Evolutionary conservation across 1,140 invertebrate genomes (phyloP), one percentile per base, ranked within the genome.

Genomic region (Whitmania pigra): DNA sequence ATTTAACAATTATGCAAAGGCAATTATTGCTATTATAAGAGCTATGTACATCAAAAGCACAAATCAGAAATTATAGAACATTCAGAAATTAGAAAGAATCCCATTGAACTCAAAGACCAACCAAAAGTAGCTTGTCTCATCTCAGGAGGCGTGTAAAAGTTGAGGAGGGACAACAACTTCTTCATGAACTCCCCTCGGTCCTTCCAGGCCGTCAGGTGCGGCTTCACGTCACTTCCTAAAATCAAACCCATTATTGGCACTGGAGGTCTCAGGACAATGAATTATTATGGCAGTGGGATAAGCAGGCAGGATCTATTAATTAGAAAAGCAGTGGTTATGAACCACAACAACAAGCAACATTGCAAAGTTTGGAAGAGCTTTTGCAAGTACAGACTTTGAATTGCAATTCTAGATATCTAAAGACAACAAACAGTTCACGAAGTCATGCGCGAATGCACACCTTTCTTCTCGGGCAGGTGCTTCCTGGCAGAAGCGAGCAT

Each of bases 141-240:
- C 74, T 94, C 90, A 0, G 88, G 86, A n/a, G 91, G 89, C 78
- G 91, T 92, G 78, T 91, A 94, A 7, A 91, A 90, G 80, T 94
- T 94, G 0, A 94, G 85, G 40, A 95, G 82, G 0, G 91, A 92
- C 17, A 92, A 88, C 66, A 94, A 81, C 73, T 93, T 90, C 69
- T 91, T 86, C 9, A 91, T 83, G 7, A 91, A 87, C 78, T 94
- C 92, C 25, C 88, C 86, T 85, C 90, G 88, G 75, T 94, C 92
- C 81, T 94, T 94, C 83, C 80, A 84, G 75, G 74, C 79, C 29
- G 75, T 74, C 68, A 82, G 74, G 74, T 77, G 80, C 72, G 78
- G 78, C 67, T 78, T 81, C 40, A 81, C 76, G 71, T 77, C 76
- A 86, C 88, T 70, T 31, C 57, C 72, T 74, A 72, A 4, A 72